phyloP scores from a whole-genome alignment of 2,797 vertebrate species.

The Galaxias olidus region DNA sequence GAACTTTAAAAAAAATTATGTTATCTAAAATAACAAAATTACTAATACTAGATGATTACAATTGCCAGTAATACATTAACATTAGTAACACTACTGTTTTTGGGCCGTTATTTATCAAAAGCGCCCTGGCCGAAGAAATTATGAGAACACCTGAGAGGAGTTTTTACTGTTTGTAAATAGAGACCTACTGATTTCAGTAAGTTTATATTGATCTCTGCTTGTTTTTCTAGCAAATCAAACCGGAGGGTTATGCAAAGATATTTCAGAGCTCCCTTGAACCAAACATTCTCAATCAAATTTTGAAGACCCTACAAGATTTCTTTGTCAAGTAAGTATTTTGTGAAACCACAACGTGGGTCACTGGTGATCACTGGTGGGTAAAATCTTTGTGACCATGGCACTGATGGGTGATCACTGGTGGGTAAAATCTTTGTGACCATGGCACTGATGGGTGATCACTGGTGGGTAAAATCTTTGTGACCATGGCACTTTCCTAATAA shows the following conservation, averaged over 20 bases:
- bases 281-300: slow-evolving; percentile 87
- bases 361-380: not conserved
- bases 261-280: slow-evolving; percentile 93
- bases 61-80: too few species aligned
- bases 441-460: not conserved
- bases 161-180: not conserved
- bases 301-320: slow-evolving; percentile 84
- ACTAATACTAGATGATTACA: too few species aligned
- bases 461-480: not conserved
- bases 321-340: slow-evolving; percentile 83
- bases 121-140: too few species aligned
- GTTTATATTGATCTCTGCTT: slow-evolving; percentile 17
- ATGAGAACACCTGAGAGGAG: too few species aligned
- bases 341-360: not conserved
- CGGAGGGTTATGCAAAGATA: slow-evolving; percentile 79
- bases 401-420: not conserved
- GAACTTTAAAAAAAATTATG: not conserved
- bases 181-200: not conserved
- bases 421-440: not conserved
- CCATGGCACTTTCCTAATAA: not conserved
- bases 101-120: too few species aligned
- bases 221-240: slow-evolving; percentile 86
- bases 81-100: too few species aligned
- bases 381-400: not conserved
- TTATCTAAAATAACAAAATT: not conserved